Conservation (phyloP, 2,113 vertebrate species). For the Ciconia boyciana region DNA sequence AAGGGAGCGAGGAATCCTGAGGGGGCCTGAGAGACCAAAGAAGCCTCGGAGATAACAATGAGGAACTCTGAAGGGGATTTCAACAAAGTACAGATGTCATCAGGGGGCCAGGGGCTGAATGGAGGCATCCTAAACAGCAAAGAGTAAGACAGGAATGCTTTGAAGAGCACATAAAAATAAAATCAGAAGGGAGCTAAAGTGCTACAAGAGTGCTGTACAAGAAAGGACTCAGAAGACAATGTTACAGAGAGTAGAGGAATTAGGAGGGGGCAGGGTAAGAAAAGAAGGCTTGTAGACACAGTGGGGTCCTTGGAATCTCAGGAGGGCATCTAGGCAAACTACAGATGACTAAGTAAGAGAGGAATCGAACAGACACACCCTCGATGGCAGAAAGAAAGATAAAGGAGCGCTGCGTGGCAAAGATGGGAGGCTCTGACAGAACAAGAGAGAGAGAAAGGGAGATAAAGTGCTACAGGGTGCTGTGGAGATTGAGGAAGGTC, state of each 20-base stretch:
- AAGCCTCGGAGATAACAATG: not conserved
- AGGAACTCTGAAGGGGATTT: not conserved
- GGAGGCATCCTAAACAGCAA: not conserved
- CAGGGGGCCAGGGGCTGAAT: not conserved
- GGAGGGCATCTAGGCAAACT: not conserved
- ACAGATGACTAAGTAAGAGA: not conserved
- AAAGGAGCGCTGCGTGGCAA: not conserved
- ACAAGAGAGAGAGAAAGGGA: not conserved
- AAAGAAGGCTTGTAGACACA: not conserved
- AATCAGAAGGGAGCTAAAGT: not conserved
- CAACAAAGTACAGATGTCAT: not conserved
- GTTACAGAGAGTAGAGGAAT: not conserved
- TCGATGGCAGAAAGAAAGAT: not conserved
- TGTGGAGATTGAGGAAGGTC: not conserved
- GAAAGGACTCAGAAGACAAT: not conserved
- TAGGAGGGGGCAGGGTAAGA: not conserved
- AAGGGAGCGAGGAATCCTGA: not conserved
- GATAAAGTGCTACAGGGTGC: not conserved
- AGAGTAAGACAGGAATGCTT: not conserved
- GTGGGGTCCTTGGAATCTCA: not conserved
- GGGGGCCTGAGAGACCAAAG: not conserved
- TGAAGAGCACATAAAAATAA: not conserved
- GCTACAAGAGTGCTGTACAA: not conserved
- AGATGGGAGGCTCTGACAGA: not conserved
- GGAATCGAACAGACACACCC: not conserved